phyloP scores from a whole-genome alignment of 2,113 vertebrate genomes.

The Sminthopsis crassicaudata region DNA sequence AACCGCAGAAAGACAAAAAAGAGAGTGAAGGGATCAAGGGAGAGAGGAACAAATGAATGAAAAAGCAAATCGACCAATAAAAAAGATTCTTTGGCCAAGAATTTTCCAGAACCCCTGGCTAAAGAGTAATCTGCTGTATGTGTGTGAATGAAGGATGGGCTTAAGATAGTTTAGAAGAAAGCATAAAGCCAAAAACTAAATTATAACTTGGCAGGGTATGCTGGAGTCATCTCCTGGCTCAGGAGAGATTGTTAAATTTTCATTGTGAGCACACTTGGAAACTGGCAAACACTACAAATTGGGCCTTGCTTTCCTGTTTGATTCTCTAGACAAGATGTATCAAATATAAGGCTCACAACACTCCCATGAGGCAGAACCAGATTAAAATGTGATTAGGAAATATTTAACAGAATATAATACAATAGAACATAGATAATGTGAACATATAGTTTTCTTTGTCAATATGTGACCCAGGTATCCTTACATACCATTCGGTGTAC shows the following conservation, averaged over 20 bases:
- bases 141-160: not conserved
- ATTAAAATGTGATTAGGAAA: not conserved
- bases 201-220: not conserved
- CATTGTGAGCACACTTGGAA: not conserved
- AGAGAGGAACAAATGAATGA: slow-evolving; percentile 8
- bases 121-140: not conserved
- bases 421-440: not conserved
- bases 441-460: not conserved
- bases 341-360: not conserved
- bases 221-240: not conserved
- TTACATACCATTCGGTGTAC: not conserved
- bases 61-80: slow-evolving; percentile 10
- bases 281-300: not conserved
- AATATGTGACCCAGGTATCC: not conserved
- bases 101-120: not conserved
- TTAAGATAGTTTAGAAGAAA: not conserved
- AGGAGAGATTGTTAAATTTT: not conserved
- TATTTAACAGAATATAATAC: not conserved
- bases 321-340: not conserved
- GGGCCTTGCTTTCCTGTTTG: not conserved
- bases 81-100: not conserved
- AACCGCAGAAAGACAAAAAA: too few relatives aligned
- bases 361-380: not conserved
- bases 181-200: not conserved
- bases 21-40: not conserved